A percentile compares a stretch with the other conserved stretches of the same genome.
Conservation (phyloP, 2,888 invertebrate genomes). For the Melanostoma mellinum region DNA sequence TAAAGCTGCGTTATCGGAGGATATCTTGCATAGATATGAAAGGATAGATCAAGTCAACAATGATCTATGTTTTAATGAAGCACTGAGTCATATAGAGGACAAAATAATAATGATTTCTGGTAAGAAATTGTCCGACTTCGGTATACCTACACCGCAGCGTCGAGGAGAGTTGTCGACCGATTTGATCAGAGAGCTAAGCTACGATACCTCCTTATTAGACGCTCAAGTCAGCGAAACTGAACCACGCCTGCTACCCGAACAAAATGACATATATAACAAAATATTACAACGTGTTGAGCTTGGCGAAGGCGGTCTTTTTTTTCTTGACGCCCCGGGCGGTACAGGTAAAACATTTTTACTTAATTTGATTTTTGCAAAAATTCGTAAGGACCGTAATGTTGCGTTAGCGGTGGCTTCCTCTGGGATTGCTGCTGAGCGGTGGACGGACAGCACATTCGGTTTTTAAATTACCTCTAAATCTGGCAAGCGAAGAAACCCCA, state of each 20-base stretch:
- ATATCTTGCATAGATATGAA: too few species aligned
- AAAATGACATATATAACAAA: not conserved
- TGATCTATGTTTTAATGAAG: too few species aligned
- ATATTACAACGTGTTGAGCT: too few species aligned
- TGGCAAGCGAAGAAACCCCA: constrained; percentile 5
- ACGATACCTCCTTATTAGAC: not conserved
- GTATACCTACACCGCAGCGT: too few species aligned
- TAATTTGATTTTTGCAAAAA: not conserved
- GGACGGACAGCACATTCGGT: constrained; percentile 9
- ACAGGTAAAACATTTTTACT: constrained; percentile 10
- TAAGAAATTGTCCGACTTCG: too few species aligned
- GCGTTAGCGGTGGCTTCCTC: constrained; percentile 2
- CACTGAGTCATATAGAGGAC: too few species aligned
- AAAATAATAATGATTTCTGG: too few species aligned
- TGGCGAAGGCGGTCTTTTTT: not conserved
- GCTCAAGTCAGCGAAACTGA: not conserved
- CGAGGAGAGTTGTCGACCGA: too few species aligned
- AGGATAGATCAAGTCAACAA: too few species aligned
- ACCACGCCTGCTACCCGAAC: not conserved
- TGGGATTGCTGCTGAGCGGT: not conserved
- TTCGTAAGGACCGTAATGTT: not conserved
- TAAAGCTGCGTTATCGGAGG: too few species aligned
- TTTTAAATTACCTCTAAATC: constrained; percentile 1
- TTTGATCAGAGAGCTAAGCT: not conserved
- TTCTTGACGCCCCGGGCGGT: constrained; percentile 5